A percentile compares a stretch with the other conserved stretches of the same genome.
Conservation (phyloP, 2,888 invertebrate species). For the Drosophila limbata region DNA sequence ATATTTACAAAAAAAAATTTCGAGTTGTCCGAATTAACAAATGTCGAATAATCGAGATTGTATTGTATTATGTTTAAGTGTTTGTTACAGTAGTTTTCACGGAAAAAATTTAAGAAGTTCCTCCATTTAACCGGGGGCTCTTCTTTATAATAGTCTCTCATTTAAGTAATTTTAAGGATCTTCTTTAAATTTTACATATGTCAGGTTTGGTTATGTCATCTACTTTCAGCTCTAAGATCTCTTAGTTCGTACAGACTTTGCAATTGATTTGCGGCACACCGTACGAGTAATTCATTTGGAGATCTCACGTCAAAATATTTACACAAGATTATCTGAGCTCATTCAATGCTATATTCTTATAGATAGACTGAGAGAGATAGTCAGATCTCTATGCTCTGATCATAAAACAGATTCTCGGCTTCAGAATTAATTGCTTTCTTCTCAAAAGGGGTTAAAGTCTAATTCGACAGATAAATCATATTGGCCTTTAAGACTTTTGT, state of each 20-base stretch:
- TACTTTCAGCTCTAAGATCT: background rate
- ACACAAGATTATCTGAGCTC: background rate
- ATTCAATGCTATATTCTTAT: background rate
- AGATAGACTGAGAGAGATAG: background rate
- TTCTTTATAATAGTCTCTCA: too few relatives aligned
- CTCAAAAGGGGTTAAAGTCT: conserved; percentile 1
- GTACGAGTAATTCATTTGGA: background rate
- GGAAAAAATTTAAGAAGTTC: too few relatives aligned
- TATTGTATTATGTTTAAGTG: too few relatives aligned
- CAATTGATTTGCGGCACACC: conserved; percentile 2
- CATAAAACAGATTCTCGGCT: conserved; percentile 25
- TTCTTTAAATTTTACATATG: background rate
- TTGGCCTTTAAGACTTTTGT: conserved; percentile 18
- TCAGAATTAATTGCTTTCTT: conserved; percentile 9
- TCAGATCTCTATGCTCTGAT: background rate
- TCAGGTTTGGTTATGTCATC: background rate
- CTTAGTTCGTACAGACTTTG: background rate
- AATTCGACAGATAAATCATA: conserved; percentile 14
- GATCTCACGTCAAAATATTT: conserved; percentile 42
- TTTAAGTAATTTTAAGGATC: background rate
- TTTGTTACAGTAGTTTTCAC: too few relatives aligned
- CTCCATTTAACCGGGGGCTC: too few relatives aligned
- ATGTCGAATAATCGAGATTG: too few relatives aligned
- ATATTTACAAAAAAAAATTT: too few relatives aligned
- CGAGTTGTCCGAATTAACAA: too few relatives aligned